A percentile compares a stretch with the other conserved stretches of the same genome.
These are phyloP conservation scores for Zaprionus ornatus DNA, from an alignment of 1,140 invertebrate genomes.

Conservation along the genomic window DNA sequence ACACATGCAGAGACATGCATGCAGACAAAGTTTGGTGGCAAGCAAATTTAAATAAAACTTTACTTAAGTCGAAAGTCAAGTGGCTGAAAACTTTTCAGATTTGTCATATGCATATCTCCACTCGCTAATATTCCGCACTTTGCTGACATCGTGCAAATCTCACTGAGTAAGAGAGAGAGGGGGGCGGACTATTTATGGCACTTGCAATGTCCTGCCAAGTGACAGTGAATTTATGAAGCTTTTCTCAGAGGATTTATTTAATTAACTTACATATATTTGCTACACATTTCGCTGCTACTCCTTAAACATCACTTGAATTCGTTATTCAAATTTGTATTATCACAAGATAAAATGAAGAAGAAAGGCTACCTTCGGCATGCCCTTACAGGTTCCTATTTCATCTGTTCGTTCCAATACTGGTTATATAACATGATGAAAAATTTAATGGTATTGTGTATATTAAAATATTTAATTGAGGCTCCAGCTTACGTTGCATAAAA, in stretches of 20 bases:
- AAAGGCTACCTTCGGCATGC: too few species aligned
- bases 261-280: neutral
- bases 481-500: too few species aligned
- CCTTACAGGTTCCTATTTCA: too few species aligned
- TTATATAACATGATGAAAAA: too few species aligned
- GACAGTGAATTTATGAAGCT: neutral
- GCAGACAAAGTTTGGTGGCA: constrained; percentile 52
- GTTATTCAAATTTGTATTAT: neutral
- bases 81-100: constrained; percentile 70
- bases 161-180: neutral
- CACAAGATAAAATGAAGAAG: neutral
- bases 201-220: neutral
- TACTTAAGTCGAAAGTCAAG: constrained; percentile 36
- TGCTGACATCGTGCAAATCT: constrained; percentile 21
- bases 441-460: too few species aligned
- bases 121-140: constrained; percentile 60
- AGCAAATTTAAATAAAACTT: constrained; percentile 51
- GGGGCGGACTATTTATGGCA: neutral
- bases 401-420: too few species aligned
- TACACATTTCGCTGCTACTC: neutral
- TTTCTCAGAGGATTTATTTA: neutral
- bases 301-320: neutral
- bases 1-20: neutral
- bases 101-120: constrained; percentile 69
- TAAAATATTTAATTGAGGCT: too few species aligned